These are phyloP conservation scores for Hoplodrina blanda DNA, from an alignment of 2,888 invertebrate genomes.

Conservation along the genomic window DNA sequence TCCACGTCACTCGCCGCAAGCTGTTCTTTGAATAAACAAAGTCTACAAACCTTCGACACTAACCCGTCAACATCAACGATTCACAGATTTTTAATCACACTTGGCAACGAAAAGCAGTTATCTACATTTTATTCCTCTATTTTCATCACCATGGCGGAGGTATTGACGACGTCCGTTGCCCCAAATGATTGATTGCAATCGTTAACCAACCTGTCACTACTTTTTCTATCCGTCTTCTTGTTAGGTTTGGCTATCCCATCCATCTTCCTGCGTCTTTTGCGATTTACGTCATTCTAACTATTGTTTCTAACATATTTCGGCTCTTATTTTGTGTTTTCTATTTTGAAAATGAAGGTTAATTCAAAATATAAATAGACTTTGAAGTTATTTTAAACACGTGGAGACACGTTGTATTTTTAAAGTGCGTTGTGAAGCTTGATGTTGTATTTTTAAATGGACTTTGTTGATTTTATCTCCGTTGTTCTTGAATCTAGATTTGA, in stretches of 20 bases:
- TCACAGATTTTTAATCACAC: constrained; percentile 36
- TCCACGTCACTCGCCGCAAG: constrained; percentile 17
- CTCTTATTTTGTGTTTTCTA: constrained; percentile 41
- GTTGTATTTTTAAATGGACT: constrained; percentile 29
- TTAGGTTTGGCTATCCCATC: constrained; percentile 56
- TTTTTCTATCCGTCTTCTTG: constrained; percentile 52
- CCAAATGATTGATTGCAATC: constrained; percentile 59
- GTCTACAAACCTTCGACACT: constrained; percentile 13
- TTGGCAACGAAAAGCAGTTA: constrained; percentile 50
- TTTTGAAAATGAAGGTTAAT: constrained; percentile 59
- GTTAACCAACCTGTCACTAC: constrained; percentile 59
- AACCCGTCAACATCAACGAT: constrained; percentile 51
- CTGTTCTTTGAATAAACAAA: constrained; percentile 24
- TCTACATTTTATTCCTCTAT: constrained; percentile 51
- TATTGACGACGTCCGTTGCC: constrained; percentile 53
- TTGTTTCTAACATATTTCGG: constrained; percentile 48
- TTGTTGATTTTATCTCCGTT: constrained; percentile 16
- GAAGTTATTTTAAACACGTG: constrained; percentile 47
- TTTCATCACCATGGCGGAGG: constrained; percentile 47
- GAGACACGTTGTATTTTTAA: constrained; percentile 48
- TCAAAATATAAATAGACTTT: constrained; percentile 48
- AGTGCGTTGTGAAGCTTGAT: constrained; percentile 10
- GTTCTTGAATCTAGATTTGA: constrained; percentile 11
- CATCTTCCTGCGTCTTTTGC: constrained; percentile 54
- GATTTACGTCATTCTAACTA: constrained; percentile 56